Evolutionary conservation across 1,140 invertebrate species (phyloP), one percentile per base, ranked within the genome.

Genomic region (Antheraea mylitta): DNA sequence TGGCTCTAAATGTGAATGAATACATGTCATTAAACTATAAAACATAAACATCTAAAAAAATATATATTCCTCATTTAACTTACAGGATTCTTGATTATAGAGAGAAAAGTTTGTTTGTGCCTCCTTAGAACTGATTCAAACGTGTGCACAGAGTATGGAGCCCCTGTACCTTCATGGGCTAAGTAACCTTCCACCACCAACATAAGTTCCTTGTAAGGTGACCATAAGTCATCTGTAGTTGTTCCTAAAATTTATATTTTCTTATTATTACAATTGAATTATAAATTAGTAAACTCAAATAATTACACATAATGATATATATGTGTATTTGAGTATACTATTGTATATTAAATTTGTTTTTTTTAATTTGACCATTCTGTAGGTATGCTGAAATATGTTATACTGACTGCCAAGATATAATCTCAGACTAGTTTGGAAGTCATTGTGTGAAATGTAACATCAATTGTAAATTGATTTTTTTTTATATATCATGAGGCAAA

Each of bases 21-120:
- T 4, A 30, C 22, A 42, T 42, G 2, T 9, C 7, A 42, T 42
- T 42, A 42, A 42, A 42, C 11, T 42, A 42, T 42, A 42, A 42
- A 42, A 11, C 7, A 30, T 7, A 42, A 7, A 42, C 11, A 2
- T 53, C 16, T 11, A 60, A 18, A 7, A 22, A 19, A 4, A 22
- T 11, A 22, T 19, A 19, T 22, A 19, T 0, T 22, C 18, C 18
- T 42, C 9, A 58, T 30, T 18, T 38, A 62, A 94, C 95, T 95
- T 94, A 98, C 97, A 72, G 97, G 96, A 93, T 98, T 98, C 85
- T 97, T 96, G 11, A 99, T 90, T 16, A 99, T 89, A 36, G 95
- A 95, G n/a, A 97, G 94, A 90, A 99, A 98, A 89, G 97, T 97
- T 74, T 97, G 96, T 86, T 97, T 96, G 81, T 98, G 95, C 83